Conservation (phyloP, 2,797 vertebrate species). For the Morelia viridis region DNA sequence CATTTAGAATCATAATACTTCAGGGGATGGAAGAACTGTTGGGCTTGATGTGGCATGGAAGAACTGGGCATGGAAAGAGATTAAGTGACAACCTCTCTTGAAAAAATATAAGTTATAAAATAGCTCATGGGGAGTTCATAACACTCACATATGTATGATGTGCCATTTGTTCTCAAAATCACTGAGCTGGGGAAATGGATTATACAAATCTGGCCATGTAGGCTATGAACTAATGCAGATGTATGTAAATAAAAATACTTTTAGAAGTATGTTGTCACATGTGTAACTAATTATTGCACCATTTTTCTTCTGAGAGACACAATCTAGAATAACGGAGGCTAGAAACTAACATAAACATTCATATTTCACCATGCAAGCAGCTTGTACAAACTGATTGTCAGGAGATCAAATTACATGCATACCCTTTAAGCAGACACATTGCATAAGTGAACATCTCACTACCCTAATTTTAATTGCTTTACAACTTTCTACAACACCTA, state of each 20-base stretch:
- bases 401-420: neutral
- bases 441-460: neutral
- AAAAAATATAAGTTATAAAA: neutral
- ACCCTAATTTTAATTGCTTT: neutral
- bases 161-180: neutral
- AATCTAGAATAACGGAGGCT: neutral
- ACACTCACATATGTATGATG: neutral
- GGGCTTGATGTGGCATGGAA: neutral
- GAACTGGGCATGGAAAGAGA: neutral
- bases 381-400: neutral
- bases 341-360: neutral
- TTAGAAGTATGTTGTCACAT: neutral
- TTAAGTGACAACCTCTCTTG: neutral
- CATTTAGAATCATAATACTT: neutral
- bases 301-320: neutral
- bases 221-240: neutral
- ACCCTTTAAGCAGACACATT: neutral
- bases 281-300: neutral
- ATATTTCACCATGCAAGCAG: neutral
- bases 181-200: neutral
- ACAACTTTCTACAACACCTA: neutral
- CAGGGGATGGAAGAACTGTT: neutral
- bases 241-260: neutral
- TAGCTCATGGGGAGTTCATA: neutral
- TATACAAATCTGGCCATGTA: neutral